phyloP scores from a whole-genome alignment of 2,888 invertebrate species.

The Frankliniella intonsa region DNA sequence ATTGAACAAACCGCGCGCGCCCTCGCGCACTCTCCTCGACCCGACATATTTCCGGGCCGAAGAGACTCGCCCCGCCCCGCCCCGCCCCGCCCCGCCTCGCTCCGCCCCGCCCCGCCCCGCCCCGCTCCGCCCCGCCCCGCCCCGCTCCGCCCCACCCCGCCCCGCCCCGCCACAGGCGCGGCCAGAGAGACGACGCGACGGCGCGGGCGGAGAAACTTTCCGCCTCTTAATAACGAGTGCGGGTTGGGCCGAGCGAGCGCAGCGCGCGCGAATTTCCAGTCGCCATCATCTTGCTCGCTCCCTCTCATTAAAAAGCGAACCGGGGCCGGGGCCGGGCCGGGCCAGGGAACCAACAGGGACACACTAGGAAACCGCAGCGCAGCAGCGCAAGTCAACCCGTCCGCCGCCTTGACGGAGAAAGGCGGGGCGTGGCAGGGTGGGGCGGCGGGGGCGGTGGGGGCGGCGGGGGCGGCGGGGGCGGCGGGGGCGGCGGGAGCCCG shows the following conservation, averaged over 20 bases:
- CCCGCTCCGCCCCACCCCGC: too few relatives aligned
- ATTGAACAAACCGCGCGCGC: background rate
- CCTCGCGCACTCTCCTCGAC: background rate
- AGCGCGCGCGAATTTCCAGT: background rate
- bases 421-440: too few relatives aligned
- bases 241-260: background rate
- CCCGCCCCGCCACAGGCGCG: too few relatives aligned
- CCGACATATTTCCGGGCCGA: background rate
- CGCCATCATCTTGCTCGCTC: background rate
- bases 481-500: background rate
- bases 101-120: background rate
- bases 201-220: background rate
- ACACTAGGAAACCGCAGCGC: background rate
- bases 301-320: background rate
- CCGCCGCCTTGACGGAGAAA: background rate
- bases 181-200: too few relatives aligned
- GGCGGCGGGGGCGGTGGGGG: background rate
- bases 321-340: background rate
- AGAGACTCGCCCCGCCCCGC: background rate
- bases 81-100: background rate
- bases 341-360: background rate
- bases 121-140: too few relatives aligned
- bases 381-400: background rate
- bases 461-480: background rate
- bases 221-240: constrained; percentile 14